A percentile compares a stretch with the other conserved stretches of the same genome.
phyloP scores from a whole-genome alignment of 2,888 invertebrate species.

The Amphipoea oculea region DNA sequence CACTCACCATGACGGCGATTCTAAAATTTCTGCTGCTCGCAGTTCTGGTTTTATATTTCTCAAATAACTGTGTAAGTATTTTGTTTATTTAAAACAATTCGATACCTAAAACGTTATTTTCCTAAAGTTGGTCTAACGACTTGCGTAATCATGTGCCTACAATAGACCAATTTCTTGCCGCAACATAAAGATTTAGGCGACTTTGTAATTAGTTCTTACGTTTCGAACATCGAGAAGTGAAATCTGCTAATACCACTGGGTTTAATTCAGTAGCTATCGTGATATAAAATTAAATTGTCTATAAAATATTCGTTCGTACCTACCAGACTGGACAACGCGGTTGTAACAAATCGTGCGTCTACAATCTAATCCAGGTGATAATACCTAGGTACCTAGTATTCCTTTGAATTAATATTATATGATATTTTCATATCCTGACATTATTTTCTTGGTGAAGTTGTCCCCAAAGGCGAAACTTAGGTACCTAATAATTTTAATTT shows the following conservation, averaged over 20 bases:
- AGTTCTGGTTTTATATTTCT: constrained; percentile 51
- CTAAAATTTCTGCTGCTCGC: constrained; percentile 52
- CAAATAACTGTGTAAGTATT: constrained; percentile 59
- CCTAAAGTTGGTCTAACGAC: background rate
- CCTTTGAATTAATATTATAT: background rate
- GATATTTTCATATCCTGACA: background rate
- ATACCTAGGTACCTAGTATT: background rate
- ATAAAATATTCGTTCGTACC: background rate
- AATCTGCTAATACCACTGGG: background rate
- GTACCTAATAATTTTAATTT: background rate
- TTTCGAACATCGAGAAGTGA: background rate
- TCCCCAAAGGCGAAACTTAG: background rate
- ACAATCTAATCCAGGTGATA: background rate
- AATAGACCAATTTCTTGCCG: background rate
- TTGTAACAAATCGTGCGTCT: background rate
- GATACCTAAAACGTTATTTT: background rate
- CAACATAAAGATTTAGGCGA: background rate
- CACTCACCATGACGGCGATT: constrained; percentile 53
- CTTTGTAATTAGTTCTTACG: background rate
- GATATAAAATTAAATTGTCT: background rate
- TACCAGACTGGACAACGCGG: background rate
- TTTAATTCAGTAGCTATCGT: background rate
- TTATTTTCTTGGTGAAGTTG: background rate
- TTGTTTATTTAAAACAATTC: constrained; percentile 7
- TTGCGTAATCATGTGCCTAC: background rate